Percentiles rank a stretch among this genome's conserved stretches.
phyloP scores from a whole-genome alignment of 2,888 invertebrate species.

The Eristalis pertinax region DNA sequence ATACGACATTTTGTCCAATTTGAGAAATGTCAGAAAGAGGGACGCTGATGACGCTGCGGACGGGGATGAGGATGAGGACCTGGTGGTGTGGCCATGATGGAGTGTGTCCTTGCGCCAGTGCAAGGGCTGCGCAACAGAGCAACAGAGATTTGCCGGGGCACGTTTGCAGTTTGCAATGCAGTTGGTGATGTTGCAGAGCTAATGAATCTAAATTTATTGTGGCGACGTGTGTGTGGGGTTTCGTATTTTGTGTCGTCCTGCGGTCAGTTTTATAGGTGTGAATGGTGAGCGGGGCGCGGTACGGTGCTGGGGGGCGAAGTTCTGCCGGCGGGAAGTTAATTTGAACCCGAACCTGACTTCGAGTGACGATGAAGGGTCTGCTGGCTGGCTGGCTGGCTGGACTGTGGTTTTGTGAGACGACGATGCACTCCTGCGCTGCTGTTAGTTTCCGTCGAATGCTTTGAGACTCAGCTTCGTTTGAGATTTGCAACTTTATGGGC shows the following conservation, averaged over 20 bases:
- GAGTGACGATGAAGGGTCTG: slow-evolving; percentile 15
- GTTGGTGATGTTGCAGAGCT: slow-evolving; percentile 70
- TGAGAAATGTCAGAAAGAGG: slow-evolving; percentile 68
- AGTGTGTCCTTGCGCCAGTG: slow-evolving; percentile 62
- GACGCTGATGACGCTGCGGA: slow-evolving; percentile 8
- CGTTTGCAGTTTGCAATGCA: slow-evolving; percentile 70
- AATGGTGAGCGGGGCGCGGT: neutral
- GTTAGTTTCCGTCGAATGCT: neutral
- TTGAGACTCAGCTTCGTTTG: neutral
- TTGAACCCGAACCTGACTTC: slow-evolving; percentile 36
- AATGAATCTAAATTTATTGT: slow-evolving; percentile 72
- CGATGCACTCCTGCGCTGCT: too few relatives aligned
- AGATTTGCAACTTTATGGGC: neutral
- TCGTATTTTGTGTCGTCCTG: slow-evolving; percentile 48
- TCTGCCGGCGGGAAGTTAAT: slow-evolving; percentile 57
- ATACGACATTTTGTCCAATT: slow-evolving; percentile 73
- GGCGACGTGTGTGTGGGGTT: slow-evolving; percentile 56
- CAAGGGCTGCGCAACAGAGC: slow-evolving; percentile 10
- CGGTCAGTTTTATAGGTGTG: slow-evolving; percentile 49
- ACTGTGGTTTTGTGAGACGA: slow-evolving; percentile 17
- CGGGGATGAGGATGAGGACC: neutral
- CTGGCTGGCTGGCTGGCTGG: neutral
- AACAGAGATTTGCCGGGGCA: slow-evolving; percentile 67
- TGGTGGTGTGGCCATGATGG: slow-evolving; percentile 37
- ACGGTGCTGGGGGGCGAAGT: neutral